Evolutionary conservation across 2,888 invertebrate species (phyloP).

Genomic region (Drosophila borborema): DNA sequence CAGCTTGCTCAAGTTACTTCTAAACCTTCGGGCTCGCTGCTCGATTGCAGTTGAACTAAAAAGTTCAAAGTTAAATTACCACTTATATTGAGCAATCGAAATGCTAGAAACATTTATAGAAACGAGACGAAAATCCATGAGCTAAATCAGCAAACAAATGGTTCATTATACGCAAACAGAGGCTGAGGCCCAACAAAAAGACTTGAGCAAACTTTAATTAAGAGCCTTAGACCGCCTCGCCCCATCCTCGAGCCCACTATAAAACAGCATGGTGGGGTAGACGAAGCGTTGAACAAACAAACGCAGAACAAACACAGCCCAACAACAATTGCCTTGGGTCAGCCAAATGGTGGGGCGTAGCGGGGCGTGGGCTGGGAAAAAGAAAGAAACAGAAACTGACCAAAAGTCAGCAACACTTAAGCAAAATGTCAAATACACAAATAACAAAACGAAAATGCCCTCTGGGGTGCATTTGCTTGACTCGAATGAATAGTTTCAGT

Average conservation of each 20-base stretch:
- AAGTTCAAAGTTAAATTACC: slow-evolving; percentile 14
- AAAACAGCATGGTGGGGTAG: background rate
- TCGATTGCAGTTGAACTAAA: slow-evolving; percentile 1
- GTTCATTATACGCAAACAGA: slow-evolving; percentile 43
- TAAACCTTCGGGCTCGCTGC: background rate
- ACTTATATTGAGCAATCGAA: slow-evolving; percentile 51
- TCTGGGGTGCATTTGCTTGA: slow-evolving; percentile 76
- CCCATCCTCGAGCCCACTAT: background rate
- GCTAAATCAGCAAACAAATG: slow-evolving; percentile 41
- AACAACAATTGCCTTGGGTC: slow-evolving; percentile 65
- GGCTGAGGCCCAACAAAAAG: slow-evolving; percentile 35
- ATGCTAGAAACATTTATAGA: background rate
- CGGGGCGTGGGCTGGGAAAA: background rate
- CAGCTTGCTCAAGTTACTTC: no score
- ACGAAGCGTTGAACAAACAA: slow-evolving; percentile 33
- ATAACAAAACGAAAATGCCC: slow-evolving; percentile 73
- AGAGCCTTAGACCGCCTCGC: slow-evolving; percentile 36
- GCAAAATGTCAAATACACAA: slow-evolving; percentile 81
- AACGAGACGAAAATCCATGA: slow-evolving; percentile 6
- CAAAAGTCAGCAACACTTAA: slow-evolving; percentile 82
- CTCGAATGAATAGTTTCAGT: slow-evolving; percentile 75
- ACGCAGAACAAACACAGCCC: slow-evolving; percentile 33
- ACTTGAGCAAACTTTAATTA: slow-evolving; percentile 76
- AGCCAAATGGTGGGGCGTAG: slow-evolving; percentile 8
- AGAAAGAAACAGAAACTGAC: slow-evolving; percentile 43